Evolutionary conservation across 2,113 vertebrate species (phyloP).

Genomic region (Brachyhypopomus gauderio): DNA sequence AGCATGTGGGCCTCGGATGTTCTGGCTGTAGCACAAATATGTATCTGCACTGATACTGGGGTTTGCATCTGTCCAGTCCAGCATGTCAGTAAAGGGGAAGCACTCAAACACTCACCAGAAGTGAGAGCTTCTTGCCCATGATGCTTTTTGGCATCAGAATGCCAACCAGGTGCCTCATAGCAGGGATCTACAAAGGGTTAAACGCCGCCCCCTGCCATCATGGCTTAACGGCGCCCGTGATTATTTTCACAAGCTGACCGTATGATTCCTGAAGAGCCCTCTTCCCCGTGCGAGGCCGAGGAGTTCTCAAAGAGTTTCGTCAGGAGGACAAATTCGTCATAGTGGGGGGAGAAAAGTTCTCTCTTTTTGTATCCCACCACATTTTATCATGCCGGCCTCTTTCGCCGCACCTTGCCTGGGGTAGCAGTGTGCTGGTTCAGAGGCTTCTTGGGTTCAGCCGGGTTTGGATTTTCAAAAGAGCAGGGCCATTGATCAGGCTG

Average conservation of each 20-base stretch:
- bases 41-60: slow-evolving; percentile 49
- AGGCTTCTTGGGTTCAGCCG: slow-evolving; percentile 88
- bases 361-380: slow-evolving; percentile 30
- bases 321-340: slow-evolving; percentile 10
- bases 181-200: slow-evolving; percentile 34
- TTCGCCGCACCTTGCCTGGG: slow-evolving; percentile 56
- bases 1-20: slow-evolving; percentile 30
- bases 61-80: slow-evolving; percentile 63
- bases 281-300: slow-evolving; percentile 19
- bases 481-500: slow-evolving; percentile 87
- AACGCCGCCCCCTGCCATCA: slow-evolving; percentile 37
- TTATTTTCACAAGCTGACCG: slow-evolving; percentile 5
- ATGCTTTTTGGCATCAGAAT: slow-evolving; percentile 40
- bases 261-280: slow-evolving; percentile 1
- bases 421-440: slow-evolving; percentile 71
- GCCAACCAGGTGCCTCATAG: slow-evolving; percentile 16
- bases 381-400: slow-evolving; percentile 18
- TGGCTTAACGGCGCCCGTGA: background rate
- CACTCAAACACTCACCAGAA: slow-evolving; percentile 54
- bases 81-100: slow-evolving; percentile 69
- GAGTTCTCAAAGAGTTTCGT: slow-evolving; percentile 35
- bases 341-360: background rate
- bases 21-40: slow-evolving; percentile 65
- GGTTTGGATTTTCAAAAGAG: slow-evolving; percentile 98
- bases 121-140: slow-evolving; percentile 1